phyloP scores from a whole-genome alignment of 2,797 vertebrate species.

The Enteromius viviparus region DNA sequence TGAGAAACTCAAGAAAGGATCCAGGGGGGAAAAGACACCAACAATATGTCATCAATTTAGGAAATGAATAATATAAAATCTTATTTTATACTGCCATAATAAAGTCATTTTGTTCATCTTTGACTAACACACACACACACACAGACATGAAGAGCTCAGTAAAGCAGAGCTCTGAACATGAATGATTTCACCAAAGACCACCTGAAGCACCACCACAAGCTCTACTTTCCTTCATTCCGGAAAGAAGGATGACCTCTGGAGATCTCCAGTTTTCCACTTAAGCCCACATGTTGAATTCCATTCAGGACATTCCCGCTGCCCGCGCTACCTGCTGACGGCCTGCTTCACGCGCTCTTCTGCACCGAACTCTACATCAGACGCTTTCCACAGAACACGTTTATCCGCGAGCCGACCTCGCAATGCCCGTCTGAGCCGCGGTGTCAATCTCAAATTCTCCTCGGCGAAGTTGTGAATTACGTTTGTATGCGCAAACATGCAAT shows the following conservation, averaged over 20 bases:
- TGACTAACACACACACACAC: neutral
- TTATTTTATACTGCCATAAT: neutral
- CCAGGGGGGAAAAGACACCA: neutral
- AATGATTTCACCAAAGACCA: slow-evolving; percentile 85
- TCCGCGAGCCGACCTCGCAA: slow-evolving; percentile 54
- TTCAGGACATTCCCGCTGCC: slow-evolving; percentile 70
- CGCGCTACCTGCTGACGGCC: slow-evolving; percentile 67
- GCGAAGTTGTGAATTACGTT: slow-evolving; percentile 74
- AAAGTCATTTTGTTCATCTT: neutral
- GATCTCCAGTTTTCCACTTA: slow-evolving; percentile 77
- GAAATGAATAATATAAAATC: neutral
- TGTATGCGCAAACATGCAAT: slow-evolving; percentile 82
- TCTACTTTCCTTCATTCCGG: slow-evolving; percentile 81
- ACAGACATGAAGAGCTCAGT: slow-evolving; percentile 64
- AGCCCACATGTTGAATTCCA: slow-evolving; percentile 88
- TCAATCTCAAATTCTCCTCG: slow-evolving; percentile 69
- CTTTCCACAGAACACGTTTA: slow-evolving; percentile 69
- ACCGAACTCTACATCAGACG: slow-evolving; percentile 31
- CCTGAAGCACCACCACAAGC: slow-evolving; percentile 76
- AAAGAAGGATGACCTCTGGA: slow-evolving; percentile 81
- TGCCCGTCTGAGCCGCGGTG: slow-evolving; percentile 64
- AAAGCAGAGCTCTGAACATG: slow-evolving; percentile 67
- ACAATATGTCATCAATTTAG: neutral
- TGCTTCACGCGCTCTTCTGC: slow-evolving; percentile 52
- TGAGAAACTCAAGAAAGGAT: no score